Evolutionary conservation across 2,888 invertebrate species (phyloP), one percentile per base, ranked within the genome.

Genomic region (Pachydiplax longipennis): DNA sequence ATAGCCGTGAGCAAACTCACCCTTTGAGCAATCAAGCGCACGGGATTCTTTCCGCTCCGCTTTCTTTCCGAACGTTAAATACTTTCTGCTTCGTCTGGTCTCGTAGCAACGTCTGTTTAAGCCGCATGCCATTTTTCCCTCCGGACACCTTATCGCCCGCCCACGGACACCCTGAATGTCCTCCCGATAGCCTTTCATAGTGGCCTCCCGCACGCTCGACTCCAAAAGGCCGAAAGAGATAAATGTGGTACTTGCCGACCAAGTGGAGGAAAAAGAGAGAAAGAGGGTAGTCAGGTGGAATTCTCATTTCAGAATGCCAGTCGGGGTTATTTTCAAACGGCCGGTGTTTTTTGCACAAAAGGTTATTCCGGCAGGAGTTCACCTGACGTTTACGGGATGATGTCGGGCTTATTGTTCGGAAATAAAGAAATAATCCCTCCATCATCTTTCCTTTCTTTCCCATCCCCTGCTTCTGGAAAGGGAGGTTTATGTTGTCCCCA

Each of bases 341-440:
- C 18, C 53, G 83, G 58, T 53, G 31, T 53, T 83, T 83, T 83
- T 83, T 58, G 53, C 53, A 53, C 53, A 53, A 58, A 83, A 83
- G 58, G 58, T 10, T 53, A 31, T 58, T 53, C 83, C 83, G 53
- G 22, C 53, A 35, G 58, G 83, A 83, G 83, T 83, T 83, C 83
- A 83, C 53, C 83, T 83, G 83, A 58, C 83, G 83, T 83, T 83
- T 83, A 83, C 53, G 58, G 15, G 83, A 83, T 83, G 83, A 83
- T 83, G 83, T 58, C 53, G 53, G 83, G 83, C 83, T 83, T 83
- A 83, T 83, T 83, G 83, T 83, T 83, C 58, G 83, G 83, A 83
- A 83, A 83, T 83, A 83, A 83, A 83, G 83, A 83, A 83, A 83
- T 83, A 83, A 83, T 83, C 48, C 82, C 44, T 12, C n/a, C 82